These are phyloP conservation scores for Pentalonia nigronervosa DNA, from an alignment of 1,140 invertebrate genomes.

Conservation along the genomic window DNA sequence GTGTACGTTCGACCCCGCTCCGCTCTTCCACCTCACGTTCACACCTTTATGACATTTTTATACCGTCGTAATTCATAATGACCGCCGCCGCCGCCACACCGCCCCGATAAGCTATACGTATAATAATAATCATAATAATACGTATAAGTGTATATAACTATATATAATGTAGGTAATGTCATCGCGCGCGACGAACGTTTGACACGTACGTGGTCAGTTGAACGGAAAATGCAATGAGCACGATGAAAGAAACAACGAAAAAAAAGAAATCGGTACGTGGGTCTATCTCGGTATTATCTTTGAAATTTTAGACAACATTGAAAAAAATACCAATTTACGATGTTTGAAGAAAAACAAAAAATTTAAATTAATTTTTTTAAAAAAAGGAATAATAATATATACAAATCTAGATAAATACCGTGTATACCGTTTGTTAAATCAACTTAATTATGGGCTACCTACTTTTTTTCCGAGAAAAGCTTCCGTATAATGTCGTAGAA, in stretches of 20 bases:
- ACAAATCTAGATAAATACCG: neutral
- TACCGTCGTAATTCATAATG: constrained; percentile 36
- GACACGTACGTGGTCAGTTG: constrained; percentile 38
- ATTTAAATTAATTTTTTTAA: neutral
- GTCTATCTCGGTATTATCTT: neutral
- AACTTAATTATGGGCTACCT: neutral
- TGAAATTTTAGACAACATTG: neutral
- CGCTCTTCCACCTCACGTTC: neutral
- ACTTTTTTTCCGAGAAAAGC: neutral
- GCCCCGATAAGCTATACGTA: neutral
- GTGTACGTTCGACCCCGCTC: neutral
- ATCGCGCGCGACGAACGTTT: constrained; percentile 23
- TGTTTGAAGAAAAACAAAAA: neutral
- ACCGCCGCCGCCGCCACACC: neutral
- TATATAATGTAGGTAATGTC: neutral
- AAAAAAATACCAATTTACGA: neutral
- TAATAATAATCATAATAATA: neutral
- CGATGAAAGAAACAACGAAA: neutral
- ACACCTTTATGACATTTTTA: constrained; percentile 37
- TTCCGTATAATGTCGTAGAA: neutral
- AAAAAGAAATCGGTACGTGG: neutral
- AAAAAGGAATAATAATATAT: neutral
- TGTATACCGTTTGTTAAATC: constrained; percentile 9
- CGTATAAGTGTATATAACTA: neutral
- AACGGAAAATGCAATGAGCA: constrained; percentile 10